Evolutionary conservation across 2,113 vertebrate species (phyloP).

Genomic region (Rhea americana): DNA sequence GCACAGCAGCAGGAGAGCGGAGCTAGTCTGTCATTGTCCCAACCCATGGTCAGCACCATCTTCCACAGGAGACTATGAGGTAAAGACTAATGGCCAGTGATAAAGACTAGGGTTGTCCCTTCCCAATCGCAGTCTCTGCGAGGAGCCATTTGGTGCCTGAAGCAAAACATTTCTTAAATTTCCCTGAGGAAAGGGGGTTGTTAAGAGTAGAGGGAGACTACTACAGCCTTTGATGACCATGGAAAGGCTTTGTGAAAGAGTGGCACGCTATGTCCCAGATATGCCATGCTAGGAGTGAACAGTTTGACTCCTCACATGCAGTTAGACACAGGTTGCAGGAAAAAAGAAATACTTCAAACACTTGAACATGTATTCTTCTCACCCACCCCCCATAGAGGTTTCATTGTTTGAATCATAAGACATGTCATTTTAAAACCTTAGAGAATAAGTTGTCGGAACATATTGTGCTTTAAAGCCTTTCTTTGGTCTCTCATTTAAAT

Average conservation of each 20-base stretch:
- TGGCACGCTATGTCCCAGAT: not conserved
- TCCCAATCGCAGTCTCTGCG: not conserved
- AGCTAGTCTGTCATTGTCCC: not conserved
- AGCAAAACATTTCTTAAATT: not conserved
- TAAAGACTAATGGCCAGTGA: not conserved
- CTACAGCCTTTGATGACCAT: not conserved
- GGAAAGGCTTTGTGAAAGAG: not conserved
- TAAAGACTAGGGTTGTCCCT: not conserved
- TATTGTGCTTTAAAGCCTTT: constrained; percentile 45
- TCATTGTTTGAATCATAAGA: constrained; percentile 41
- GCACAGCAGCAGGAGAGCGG: not conserved
- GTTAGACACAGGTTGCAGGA: not conserved
- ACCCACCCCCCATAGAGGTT: not conserved
- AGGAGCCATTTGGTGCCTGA: not conserved
- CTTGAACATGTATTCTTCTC: not conserved
- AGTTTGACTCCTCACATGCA: not conserved
- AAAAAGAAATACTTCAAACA: not conserved
- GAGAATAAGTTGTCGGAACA: constrained; percentile 23
- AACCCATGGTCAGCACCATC: not conserved
- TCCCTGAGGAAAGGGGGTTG: not conserved
- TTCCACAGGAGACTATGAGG: not conserved
- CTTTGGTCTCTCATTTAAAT: constrained; percentile 48
- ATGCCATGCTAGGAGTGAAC: not conserved
- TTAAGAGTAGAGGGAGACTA: not conserved
- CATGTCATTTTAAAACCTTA: constrained; percentile 1